Conservation (phyloP, 1,140 invertebrate genomes). For the Sminthurides bifidus region DNA sequence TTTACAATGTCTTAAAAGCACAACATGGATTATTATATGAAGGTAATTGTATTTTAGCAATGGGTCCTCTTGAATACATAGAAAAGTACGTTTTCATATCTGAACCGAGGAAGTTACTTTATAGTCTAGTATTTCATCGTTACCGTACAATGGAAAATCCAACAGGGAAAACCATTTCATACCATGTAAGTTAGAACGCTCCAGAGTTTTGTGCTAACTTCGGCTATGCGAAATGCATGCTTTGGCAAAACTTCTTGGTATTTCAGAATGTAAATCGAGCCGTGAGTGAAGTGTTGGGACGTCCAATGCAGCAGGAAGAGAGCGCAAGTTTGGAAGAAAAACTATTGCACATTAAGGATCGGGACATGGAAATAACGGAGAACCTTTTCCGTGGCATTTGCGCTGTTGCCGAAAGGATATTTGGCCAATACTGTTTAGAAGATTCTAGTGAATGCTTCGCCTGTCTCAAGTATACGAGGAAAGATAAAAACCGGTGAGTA, state of each 20-base stretch:
- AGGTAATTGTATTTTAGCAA: not conserved
- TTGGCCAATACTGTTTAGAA: constrained; percentile 15
- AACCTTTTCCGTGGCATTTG: constrained; percentile 17
- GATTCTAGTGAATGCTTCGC: constrained; percentile 14
- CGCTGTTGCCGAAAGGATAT: constrained; percentile 24
- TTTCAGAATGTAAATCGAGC: constrained; percentile 15
- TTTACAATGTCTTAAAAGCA: too few species aligned
- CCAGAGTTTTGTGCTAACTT: too few species aligned
- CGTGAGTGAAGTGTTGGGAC: constrained; percentile 20
- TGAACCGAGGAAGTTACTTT: constrained; percentile 18
- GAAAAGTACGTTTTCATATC: constrained; percentile 17
- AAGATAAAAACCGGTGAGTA: constrained; percentile 18
- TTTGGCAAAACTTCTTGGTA: not conserved
- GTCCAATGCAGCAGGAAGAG: constrained; percentile 10
- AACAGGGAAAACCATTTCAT: constrained; percentile 17
- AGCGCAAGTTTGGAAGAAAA: not conserved
- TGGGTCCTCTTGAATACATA: constrained; percentile 20
- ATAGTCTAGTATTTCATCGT: constrained; percentile 22
- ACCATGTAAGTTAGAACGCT: constrained; percentile 3
- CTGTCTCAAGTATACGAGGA: constrained; percentile 5
- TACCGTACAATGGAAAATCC: constrained; percentile 25
- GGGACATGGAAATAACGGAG: constrained; percentile 4
- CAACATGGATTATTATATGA: not conserved
- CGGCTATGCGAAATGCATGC: not conserved
- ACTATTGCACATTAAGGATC: not conserved